These are phyloP conservation scores for Saxidomus purpurata DNA, from an alignment of 1,140 invertebrate species.

Conservation along the genomic window DNA sequence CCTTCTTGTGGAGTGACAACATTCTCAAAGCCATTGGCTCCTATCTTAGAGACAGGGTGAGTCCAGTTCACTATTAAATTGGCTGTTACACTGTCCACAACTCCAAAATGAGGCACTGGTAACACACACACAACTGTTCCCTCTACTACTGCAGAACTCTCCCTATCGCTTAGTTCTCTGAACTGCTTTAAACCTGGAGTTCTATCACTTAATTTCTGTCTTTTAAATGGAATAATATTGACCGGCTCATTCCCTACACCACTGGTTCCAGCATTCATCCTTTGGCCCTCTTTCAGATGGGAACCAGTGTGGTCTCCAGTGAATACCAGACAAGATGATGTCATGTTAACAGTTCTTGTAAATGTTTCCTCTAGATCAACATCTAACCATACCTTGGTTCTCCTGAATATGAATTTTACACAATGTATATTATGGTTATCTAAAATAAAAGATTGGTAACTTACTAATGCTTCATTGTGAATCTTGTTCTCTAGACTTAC, in stretches of 20 bases:
- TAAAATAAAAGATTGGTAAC: no score
- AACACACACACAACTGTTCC: background rate
- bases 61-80: slow-evolving; percentile 10
- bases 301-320: background rate
- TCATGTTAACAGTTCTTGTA: background rate
- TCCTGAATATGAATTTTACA: background rate
- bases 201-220: background rate
- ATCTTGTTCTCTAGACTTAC: no score
- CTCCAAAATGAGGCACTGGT: background rate
- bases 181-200: background rate
- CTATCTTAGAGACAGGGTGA: background rate
- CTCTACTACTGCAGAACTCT: background rate
- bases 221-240: background rate
- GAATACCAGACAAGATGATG: background rate
- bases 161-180: background rate
- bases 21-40: background rate
- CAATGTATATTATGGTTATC: no score
- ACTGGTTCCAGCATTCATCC: background rate
- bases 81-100: background rate
- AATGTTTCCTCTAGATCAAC: background rate
- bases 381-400: background rate
- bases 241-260: background rate
- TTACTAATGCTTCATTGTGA: no score
- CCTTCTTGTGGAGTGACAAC: background rate
- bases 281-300: background rate